phyloP scores from a whole-genome alignment of 2,797 vertebrate species.

The Phyllotis vaccarum region DNA sequence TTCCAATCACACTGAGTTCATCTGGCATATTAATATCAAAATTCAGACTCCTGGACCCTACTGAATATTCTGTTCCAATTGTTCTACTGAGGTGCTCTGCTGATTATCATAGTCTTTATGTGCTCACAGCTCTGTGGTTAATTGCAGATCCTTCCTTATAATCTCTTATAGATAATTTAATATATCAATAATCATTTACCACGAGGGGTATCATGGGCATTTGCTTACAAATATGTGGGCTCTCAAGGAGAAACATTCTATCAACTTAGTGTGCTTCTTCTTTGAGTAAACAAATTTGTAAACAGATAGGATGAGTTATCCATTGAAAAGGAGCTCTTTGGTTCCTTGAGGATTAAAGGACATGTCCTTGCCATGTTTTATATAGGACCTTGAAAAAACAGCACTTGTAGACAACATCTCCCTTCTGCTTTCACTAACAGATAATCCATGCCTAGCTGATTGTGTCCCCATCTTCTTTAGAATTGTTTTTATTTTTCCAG shows the following conservation, averaged over 20 bases:
- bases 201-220: not conserved
- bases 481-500: slow-evolving; percentile 13
- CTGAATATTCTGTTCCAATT: not conserved
- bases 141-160: not conserved
- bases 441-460: not conserved
- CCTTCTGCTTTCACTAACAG: not conserved
- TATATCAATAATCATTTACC: not conserved
- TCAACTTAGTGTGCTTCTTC: not conserved
- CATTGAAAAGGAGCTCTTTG: not conserved
- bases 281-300: not conserved
- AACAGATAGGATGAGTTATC: not conserved
- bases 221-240: not conserved
- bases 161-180: not conserved
- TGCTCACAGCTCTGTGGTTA: not conserved
- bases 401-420: not conserved
- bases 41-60: not conserved
- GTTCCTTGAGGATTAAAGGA: not conserved
- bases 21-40: not conserved
- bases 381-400: not conserved
- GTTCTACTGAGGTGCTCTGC: not conserved
- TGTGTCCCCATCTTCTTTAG: not conserved
- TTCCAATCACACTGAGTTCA: not conserved
- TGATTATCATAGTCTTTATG: not conserved
- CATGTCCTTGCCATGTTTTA: not conserved
- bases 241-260: not conserved